phyloP scores from a whole-genome alignment of 2,888 invertebrate species.

The Phortica magna region DNA sequence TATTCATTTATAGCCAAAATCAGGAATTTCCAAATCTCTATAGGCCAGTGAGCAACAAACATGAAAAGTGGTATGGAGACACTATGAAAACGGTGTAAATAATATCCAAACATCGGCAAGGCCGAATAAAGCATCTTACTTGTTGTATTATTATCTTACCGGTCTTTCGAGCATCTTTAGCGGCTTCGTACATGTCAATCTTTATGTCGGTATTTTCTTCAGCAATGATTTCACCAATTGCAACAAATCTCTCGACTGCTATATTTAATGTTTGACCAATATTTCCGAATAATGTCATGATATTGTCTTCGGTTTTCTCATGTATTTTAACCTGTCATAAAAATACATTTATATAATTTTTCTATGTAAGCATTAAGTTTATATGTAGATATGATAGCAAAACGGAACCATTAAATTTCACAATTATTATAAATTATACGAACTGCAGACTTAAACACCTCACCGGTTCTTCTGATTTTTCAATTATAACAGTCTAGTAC shows the following conservation, averaged over 20 bases:
- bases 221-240: slow-evolving; percentile 98
- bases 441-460: too few relatives aligned
- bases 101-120: too few relatives aligned
- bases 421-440: too few relatives aligned
- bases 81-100: too few relatives aligned
- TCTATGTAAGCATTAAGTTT: neutral
- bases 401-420: too few relatives aligned
- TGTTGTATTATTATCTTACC: slow-evolving; percentile 81
- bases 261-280: slow-evolving; percentile 98
- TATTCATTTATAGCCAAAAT: too few relatives aligned
- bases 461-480: too few relatives aligned
- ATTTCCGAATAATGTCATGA: slow-evolving; percentile 78
- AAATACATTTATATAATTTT: neutral
- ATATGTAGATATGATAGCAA: neutral
- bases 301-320: slow-evolving; percentile 57
- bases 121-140: too few relatives aligned
- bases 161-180: slow-evolving; percentile 96
- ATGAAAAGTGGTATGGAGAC: too few relatives aligned
- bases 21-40: too few relatives aligned
- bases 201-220: slow-evolving; percentile 98
- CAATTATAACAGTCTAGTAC: too few relatives aligned
- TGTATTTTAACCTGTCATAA: neutral
- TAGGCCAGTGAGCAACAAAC: too few relatives aligned
- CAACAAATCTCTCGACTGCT: slow-evolving; percentile 98
- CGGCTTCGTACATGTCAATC: slow-evolving; percentile 98